Conservation (phyloP, 53 echinoderm and acorn worm genomes). For the Patiria pectinifera region DNA sequence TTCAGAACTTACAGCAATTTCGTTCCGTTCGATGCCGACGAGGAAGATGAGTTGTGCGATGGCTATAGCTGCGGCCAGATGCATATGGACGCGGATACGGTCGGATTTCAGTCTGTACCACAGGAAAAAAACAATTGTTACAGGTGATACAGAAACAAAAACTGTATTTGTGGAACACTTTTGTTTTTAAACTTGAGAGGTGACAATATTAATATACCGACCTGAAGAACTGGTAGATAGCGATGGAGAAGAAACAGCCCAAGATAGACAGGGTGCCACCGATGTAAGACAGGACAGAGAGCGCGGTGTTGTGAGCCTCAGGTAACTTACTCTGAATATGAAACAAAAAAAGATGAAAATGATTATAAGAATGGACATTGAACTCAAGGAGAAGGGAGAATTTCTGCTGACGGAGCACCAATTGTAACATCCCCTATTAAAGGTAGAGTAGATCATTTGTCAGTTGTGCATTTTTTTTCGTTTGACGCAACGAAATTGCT, state of each 20-base stretch:
- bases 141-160: background rate
- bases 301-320: slow-evolving; percentile 66
- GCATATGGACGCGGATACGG: slow-evolving; percentile 83
- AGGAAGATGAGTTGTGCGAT: slow-evolving; percentile 87
- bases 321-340: slow-evolving; percentile 42
- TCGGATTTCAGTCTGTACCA: slow-evolving; percentile 73
- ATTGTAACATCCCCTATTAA: no score
- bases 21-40: slow-evolving; percentile 82
- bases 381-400: no score
- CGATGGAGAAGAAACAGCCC: slow-evolving; percentile 77
- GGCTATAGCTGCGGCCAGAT: slow-evolving; percentile 79
- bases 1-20: slow-evolving; percentile 60
- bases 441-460: no score
- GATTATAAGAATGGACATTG: no score
- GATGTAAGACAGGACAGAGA: slow-evolving; percentile 82
- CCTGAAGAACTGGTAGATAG: slow-evolving; percentile 84
- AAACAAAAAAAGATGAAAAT: background rate
- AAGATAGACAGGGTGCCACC: slow-evolving; percentile 79
- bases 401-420: no score
- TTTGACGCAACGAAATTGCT: no score
- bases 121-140: background rate
- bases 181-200: background rate
- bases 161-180: background rate
- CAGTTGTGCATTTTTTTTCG: no score
- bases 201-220: background rate